Conservation (phyloP, 2,888 invertebrate species). For the Orthosia gothica region DNA sequence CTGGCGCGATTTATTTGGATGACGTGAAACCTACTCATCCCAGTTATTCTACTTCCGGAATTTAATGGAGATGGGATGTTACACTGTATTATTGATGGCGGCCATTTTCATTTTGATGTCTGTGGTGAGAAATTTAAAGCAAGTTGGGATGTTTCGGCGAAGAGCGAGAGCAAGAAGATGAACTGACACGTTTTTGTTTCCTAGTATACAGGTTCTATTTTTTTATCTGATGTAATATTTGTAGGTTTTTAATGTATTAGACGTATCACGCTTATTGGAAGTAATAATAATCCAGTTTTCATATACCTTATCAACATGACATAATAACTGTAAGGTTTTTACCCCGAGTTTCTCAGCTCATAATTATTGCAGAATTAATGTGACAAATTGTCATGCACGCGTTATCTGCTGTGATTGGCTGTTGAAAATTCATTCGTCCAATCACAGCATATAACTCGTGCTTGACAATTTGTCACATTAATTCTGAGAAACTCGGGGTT, state of each 20-base stretch:
- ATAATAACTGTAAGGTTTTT: not conserved
- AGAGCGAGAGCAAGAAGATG: not conserved
- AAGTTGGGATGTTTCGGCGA: conserved; percentile 29
- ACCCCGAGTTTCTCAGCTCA: too few species aligned
- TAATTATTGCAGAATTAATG: too few species aligned
- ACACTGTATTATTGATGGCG: conserved; percentile 1
- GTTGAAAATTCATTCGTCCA: too few species aligned
- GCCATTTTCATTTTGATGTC: conserved; percentile 13
- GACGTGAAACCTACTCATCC: conserved; percentile 48
- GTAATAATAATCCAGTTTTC: conserved; percentile 21
- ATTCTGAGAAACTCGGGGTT: too few species aligned
- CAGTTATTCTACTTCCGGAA: conserved; percentile 28
- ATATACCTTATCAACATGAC: not conserved
- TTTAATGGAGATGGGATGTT: conserved; percentile 37
- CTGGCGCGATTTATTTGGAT: conserved; percentile 84
- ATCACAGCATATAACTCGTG: too few species aligned
- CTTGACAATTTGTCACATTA: too few species aligned
- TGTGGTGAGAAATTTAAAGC: conserved; percentile 26
- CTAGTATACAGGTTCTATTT: not conserved
- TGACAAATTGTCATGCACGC: too few species aligned
- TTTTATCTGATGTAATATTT: not conserved
- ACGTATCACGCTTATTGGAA: conserved; percentile 13
- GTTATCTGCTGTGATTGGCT: too few species aligned
- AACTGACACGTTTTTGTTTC: not conserved
- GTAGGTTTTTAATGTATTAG: conserved; percentile 13